These are phyloP conservation scores for Geotrypetes seraphini DNA, from an alignment of 2,797 vertebrate genomes.

Conservation along the genomic window DNA sequence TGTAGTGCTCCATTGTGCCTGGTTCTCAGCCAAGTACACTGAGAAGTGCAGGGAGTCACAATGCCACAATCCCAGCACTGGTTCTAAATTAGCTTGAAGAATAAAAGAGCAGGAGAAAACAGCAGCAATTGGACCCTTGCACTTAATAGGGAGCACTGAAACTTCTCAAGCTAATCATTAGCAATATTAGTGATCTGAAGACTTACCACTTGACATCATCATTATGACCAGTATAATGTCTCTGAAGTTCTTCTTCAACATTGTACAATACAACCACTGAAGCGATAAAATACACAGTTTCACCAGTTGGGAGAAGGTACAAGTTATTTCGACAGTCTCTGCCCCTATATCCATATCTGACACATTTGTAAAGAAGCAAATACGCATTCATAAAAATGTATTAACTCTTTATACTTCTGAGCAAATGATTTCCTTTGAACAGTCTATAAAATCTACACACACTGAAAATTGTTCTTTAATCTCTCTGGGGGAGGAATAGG, in stretches of 20 bases:
- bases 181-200: background rate
- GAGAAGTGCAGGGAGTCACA: too few species aligned
- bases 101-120: background rate
- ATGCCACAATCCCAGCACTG: too few species aligned
- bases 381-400: too few species aligned
- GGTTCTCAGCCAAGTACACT: too few species aligned
- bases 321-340: constrained; percentile 95
- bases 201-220: constrained; percentile 97
- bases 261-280: constrained; percentile 93
- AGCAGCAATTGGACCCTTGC: background rate
- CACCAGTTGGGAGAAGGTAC: constrained; percentile 89
- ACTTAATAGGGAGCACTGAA: too few species aligned
- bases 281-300: constrained; percentile 95
- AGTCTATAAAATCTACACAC: too few species aligned
- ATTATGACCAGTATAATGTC: constrained; percentile 90
- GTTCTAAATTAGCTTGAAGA: too few species aligned
- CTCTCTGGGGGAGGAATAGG: too few species aligned
- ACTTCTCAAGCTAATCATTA: background rate
- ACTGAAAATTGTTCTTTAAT: too few species aligned
- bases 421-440: too few species aligned
- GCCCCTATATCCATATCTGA: constrained; percentile 89
- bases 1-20: too few species aligned
- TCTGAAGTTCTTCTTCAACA: constrained; percentile 88
- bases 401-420: too few species aligned
- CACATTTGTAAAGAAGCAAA: constrained; percentile 44